A percentile compares a stretch with the other conserved stretches of the same genome.
Conservation (phyloP, 2,888 invertebrate genomes). For the Drosophila atroscutellata region DNA sequence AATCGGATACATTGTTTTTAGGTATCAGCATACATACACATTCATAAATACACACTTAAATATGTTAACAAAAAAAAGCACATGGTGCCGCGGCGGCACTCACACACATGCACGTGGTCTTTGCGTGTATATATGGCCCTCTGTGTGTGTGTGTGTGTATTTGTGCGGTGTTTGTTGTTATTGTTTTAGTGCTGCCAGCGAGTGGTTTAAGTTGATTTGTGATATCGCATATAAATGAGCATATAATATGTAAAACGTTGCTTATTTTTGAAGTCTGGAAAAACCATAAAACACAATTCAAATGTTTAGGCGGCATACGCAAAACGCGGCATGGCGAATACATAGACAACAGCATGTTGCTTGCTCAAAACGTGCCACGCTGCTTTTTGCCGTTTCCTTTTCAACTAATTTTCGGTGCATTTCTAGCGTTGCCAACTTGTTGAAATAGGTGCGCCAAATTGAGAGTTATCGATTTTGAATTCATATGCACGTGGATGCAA, state of each 20-base stretch:
- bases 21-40: conserved; percentile 32
- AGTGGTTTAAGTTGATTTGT: conserved; percentile 2
- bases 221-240: background rate
- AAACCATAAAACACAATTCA: background rate
- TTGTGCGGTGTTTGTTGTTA: conserved; percentile 55
- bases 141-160: conserved; percentile 4
- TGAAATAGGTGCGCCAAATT: conserved; percentile 35
- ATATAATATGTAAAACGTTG: background rate
- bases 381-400: conserved; percentile 54
- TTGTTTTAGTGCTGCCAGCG: conserved; percentile 41
- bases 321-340: conserved; percentile 28
- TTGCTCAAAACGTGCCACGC: conserved; percentile 69
- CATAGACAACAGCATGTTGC: conserved; percentile 64
- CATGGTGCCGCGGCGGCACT: conserved; percentile 72
- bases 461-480: conserved; percentile 28
- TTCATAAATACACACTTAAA: conserved; percentile 11
- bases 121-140: conserved; percentile 3
- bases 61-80: conserved; percentile 63
- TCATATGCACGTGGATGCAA: conserved; percentile 37
- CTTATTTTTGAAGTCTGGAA: background rate
- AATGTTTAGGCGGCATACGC: conserved; percentile 10
- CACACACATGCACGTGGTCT: conserved; percentile 69
- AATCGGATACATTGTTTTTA: conserved; percentile 51
- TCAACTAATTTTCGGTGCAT: conserved; percentile 47
- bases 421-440: conserved; percentile 60